phyloP scores from a whole-genome alignment of 2,888 invertebrate genomes.

The Opisthograptis luteolata region DNA sequence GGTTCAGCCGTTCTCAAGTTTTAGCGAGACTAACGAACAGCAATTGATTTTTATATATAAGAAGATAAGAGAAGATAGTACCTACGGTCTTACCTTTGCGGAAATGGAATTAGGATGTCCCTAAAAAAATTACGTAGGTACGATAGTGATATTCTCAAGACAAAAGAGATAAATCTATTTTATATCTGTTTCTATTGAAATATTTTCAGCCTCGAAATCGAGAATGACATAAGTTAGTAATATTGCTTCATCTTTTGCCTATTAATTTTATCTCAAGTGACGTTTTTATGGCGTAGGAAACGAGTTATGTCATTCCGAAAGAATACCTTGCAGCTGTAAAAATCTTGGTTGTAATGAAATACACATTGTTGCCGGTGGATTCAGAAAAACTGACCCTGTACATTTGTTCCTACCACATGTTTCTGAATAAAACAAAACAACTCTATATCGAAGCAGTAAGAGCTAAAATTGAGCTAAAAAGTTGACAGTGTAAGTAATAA shows the following conservation, averaged over 20 bases:
- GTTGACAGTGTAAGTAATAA: slow-evolving; percentile 58
- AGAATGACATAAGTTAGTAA: slow-evolving; percentile 41
- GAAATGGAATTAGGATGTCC: too few relatives aligned
- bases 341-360: slow-evolving; percentile 59
- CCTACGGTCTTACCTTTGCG: too few relatives aligned
- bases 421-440: slow-evolving; percentile 29
- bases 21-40: too few relatives aligned
- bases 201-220: slow-evolving; percentile 9
- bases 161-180: too few relatives aligned
- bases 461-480: slow-evolving; percentile 21
- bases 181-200: slow-evolving; percentile 8
- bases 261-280: slow-evolving; percentile 54
- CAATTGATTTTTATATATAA: too few relatives aligned
- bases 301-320: slow-evolving; percentile 49
- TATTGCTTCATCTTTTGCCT: slow-evolving; percentile 37
- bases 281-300: slow-evolving; percentile 60
- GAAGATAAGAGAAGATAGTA: too few relatives aligned
- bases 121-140: too few relatives aligned
- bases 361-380: slow-evolving; percentile 47
- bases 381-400: slow-evolving; percentile 57
- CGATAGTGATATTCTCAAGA: too few relatives aligned
- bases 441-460: slow-evolving; percentile 38
- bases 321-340: slow-evolving; percentile 60
- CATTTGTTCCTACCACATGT: slow-evolving; percentile 24
- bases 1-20: too few relatives aligned